A percentile compares a stretch with the other conserved stretches of the same genome.
Evolutionary conservation across 2,888 invertebrate genomes (phyloP).

Genomic region (Clunio marinus): DNA sequence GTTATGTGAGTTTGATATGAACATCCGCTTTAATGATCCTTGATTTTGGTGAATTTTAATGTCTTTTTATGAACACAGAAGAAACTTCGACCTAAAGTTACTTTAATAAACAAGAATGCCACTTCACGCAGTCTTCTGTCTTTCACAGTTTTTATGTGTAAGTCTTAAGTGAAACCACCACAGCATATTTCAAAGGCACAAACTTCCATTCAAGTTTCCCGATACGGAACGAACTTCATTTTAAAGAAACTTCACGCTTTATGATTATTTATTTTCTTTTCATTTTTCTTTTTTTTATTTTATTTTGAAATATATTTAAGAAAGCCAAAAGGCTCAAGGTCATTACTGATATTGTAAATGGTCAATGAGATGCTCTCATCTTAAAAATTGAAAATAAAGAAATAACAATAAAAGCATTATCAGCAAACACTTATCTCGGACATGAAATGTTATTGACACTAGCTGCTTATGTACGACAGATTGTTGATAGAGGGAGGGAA

Average conservation of each 20-base stretch:
- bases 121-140: no score
- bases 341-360: slow-evolving; percentile 5
- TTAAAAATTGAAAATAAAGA: slow-evolving; percentile 35
- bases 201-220: no score
- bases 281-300: no score
- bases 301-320: slow-evolving; percentile 1
- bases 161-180: neutral
- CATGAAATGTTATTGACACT: slow-evolving; percentile 28
- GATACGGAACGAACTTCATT: neutral
- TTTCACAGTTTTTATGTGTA: no score
- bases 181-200: no score
- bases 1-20: neutral
- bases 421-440: slow-evolving; percentile 23
- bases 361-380: neutral
- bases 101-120: no score
- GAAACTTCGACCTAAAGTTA: no score
- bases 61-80: no score
- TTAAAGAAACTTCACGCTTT: neutral
- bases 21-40: slow-evolving; percentile 29
- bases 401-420: slow-evolving; percentile 30
- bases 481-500: neutral
- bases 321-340: neutral
- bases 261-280: no score
- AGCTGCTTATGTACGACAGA: neutral
- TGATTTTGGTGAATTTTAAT: no score